phyloP scores from a whole-genome alignment of 2,797 vertebrate genomes.

The Menidia menidia region DNA sequence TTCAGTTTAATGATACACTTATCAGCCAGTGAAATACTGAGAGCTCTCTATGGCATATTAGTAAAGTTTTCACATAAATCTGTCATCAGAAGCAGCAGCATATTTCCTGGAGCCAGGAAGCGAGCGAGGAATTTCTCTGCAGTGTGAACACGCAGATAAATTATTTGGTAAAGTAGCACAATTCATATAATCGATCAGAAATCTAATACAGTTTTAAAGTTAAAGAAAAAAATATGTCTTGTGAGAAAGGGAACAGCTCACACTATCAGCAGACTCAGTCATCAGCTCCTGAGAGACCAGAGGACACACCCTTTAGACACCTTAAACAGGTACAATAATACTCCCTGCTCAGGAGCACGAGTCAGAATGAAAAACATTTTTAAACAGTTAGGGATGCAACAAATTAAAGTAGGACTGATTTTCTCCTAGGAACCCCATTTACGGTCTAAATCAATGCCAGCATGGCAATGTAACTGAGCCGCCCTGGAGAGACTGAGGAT shows the following conservation, averaged over 20 bases:
- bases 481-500: constrained; percentile 7
- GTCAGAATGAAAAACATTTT: constrained; percentile 40
- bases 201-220: background rate
- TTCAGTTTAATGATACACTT: constrained; percentile 58
- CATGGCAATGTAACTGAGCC: constrained; percentile 15
- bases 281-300: constrained; percentile 22
- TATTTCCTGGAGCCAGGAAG: constrained; percentile 12
- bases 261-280: constrained; percentile 32
- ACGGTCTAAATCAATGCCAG: constrained; percentile 57
- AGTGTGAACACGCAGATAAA: background rate
- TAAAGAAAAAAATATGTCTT: background rate
- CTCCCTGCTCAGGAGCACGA: constrained; percentile 16
- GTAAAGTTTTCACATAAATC: constrained; percentile 40
- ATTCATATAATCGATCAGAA: background rate
- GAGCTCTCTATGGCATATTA: constrained; percentile 14
- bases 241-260: constrained; percentile 2
- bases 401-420: constrained; percentile 43
- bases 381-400: constrained; percentile 37
- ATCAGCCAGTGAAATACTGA: constrained; percentile 49
- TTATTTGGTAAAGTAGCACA: background rate
- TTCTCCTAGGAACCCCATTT: constrained; percentile 35
- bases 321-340: constrained; percentile 32
- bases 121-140: background rate
- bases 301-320: constrained; percentile 21
- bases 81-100: constrained; percentile 15